Evolutionary conservation across 2,888 invertebrate species (phyloP).

Genomic region (Morinoia aosen): DNA sequence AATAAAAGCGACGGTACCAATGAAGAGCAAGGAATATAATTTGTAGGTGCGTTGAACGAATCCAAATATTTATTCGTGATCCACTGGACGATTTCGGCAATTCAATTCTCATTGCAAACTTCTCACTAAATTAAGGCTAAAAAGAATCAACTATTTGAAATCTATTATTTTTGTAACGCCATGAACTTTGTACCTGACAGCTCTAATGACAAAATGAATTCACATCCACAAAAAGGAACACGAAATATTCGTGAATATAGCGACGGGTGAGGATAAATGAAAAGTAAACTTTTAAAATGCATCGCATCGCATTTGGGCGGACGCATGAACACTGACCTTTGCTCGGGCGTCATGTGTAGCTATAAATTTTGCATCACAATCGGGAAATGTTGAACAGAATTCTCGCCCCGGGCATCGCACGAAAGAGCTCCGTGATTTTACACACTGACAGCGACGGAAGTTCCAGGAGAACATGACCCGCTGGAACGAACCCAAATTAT

Average conservation of each 20-base stretch:
- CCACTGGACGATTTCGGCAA: no score
- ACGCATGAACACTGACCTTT: constrained; percentile 22
- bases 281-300: not conserved
- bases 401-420: not conserved
- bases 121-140: not conserved
- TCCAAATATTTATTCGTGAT: no score
- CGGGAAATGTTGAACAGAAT: constrained; percentile 47
- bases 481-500: constrained; percentile 19
- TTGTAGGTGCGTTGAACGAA: not conserved
- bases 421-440: constrained; percentile 39
- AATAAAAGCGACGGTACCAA: not conserved
- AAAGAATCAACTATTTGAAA: not conserved
- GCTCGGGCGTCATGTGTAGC: not conserved
- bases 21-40: not conserved
- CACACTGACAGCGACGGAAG: constrained; percentile 39
- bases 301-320: not conserved
- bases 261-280: not conserved
- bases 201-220: not conserved
- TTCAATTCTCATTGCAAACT: not conserved
- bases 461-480: constrained; percentile 30
- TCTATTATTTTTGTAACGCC: not conserved
- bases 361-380: not conserved
- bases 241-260: not conserved
- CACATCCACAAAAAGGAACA: not conserved
- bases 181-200: not conserved